Percentiles rank a stretch among this genome's conserved stretches.
Evolutionary conservation across 2,113 vertebrate genomes (phyloP).

Genomic region (Carettochelys insculpta): DNA sequence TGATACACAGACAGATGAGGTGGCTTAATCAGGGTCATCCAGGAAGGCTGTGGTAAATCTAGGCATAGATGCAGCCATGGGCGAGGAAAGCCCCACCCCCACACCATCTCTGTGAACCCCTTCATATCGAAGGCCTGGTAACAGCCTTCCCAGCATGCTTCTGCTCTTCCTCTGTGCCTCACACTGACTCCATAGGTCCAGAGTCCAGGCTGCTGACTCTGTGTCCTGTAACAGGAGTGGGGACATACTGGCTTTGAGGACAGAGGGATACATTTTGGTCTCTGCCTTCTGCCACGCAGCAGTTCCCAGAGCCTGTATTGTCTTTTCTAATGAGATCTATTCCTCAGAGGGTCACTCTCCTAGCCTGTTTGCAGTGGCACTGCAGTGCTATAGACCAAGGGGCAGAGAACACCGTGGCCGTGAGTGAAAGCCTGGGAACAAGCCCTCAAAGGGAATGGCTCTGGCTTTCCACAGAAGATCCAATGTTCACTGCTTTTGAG

Average conservation of each 20-base stretch:
- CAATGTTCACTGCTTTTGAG: neutral
- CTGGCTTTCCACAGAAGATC: neutral
- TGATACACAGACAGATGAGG: neutral
- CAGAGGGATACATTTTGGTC: neutral
- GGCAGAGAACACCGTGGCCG: neutral
- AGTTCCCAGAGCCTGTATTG: fast-evolving
- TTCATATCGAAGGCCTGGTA: fast-evolving
- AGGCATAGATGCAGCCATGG: neutral
- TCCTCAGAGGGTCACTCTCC: neutral
- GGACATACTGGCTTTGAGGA: neutral
- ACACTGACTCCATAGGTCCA: neutral
- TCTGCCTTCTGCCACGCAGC: fast-evolving
- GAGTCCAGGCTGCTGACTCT: neutral
- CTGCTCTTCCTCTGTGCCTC: neutral
- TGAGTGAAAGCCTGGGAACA: neutral
- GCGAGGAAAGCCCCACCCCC: neutral
- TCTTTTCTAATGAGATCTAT: neutral
- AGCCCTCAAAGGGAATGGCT: neutral
- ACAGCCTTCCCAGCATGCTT: neutral
- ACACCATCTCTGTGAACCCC: fast-evolving
- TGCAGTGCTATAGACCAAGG: neutral
- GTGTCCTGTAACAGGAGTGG: neutral
- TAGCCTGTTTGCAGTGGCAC: neutral
- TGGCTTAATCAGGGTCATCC: neutral
- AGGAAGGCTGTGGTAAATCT: neutral